Evolutionary conservation across 2,888 invertebrate genomes (phyloP), one percentile per base, ranked within the genome.

Genomic region (Leistus spinibarbis): DNA sequence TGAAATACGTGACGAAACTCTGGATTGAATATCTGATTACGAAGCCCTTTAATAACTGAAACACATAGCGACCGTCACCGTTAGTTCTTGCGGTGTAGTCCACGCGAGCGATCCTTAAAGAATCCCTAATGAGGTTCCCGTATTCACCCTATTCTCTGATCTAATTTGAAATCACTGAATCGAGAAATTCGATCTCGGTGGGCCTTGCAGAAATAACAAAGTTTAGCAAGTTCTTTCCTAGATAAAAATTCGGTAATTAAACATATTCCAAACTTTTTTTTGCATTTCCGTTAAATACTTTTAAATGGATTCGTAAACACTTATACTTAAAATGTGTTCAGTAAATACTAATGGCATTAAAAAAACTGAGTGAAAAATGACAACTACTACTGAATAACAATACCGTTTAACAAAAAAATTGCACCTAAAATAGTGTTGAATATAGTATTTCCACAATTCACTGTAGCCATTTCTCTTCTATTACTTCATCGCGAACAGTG

Each of bases 81-180:
- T 40, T 0, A 5, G 13, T 40, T 40, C 13, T 13, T 40, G n/a
- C 13, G 27, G 57, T 20, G n/a, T 57, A n/a, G 17, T 16, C 57
- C 57, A n/a, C 56, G 27, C 20, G 22, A 19, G 54, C 54, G 54
- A 54, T 68, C 54, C 67, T 68, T 68, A 57, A 69, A 69, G 57
- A 57, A 69, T 56, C 57, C 57, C 17, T 56, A 69, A 68, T 69
- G 69, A 57, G 56, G 7, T 16, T 24, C 13, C 69, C 69, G 69
- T 69, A 69, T 56, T 69, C 69, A 57, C 69, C 69, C 69, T 24
- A 69, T 57, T 69, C 69, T 57, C 60, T 69, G 54, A 69, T 69
- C 69, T 54, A 71, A 71, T 71, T 62, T 71, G 23, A 27, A 71
- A 54, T 71, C 71, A 71, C 22, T 71, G 64, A 71, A 54, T 63